Percentiles rank a stretch among this genome's conserved stretches.
Conservation (phyloP, 2,797 vertebrate genomes). For the Gymnocypris eckloni region DNA sequence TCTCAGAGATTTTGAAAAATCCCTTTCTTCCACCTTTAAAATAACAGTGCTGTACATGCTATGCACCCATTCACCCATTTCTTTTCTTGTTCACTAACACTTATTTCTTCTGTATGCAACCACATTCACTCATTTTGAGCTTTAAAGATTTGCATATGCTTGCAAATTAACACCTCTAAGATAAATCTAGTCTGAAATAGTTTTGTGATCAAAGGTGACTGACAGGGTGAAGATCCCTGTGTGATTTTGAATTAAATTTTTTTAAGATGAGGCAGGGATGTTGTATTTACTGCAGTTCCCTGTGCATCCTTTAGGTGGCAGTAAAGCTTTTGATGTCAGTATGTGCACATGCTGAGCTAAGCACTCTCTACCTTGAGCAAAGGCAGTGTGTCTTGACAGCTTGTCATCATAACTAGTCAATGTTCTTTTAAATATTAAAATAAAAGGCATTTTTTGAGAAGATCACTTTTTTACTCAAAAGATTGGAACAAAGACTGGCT, state of each 20-base stretch:
- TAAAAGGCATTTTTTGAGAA: constrained; percentile 44
- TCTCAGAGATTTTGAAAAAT: constrained; percentile 16
- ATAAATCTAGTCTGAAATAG: constrained; percentile 24
- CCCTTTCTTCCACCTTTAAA: neutral
- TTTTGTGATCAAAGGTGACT: constrained; percentile 14
- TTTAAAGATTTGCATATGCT: neutral
- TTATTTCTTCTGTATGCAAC: neutral
- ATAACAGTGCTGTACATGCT: neutral
- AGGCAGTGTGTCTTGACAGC: constrained; percentile 45
- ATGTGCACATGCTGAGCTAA: constrained; percentile 62
- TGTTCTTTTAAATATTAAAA: constrained; percentile 45
- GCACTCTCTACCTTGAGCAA: constrained; percentile 53
- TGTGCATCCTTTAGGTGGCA: constrained; percentile 58
- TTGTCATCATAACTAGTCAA: constrained; percentile 48
- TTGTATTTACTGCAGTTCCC: constrained; percentile 5
- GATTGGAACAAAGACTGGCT: constrained; percentile 37
- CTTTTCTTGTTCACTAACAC: neutral
- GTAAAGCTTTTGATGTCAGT: constrained; percentile 57
- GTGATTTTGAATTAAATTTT: constrained; percentile 1
- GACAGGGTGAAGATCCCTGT: neutral
- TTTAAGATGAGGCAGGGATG: neutral
- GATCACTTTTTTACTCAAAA: constrained; percentile 17
- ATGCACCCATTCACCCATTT: neutral
- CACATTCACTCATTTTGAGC: neutral
- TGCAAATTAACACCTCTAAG: constrained; percentile 31